Percentiles rank a stretch among this genome's conserved stretches.
Conservation (phyloP, 2,113 vertebrate species). For the western clawed frog (Xenopus tropicalis) region UCB_Xtro_10.0 CM004450.2:111000501-111001000, state of each 20-base stretch:
- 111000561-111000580: slow-evolving; percentile 71
- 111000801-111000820: slow-evolving; percentile 32
- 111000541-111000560: slow-evolving; percentile 64
- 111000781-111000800: slow-evolving; percentile 31
- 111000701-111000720: slow-evolving; percentile 26
- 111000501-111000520: slow-evolving; percentile 56
- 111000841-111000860: slow-evolving; percentile 19
- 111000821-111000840: slow-evolving; percentile 25
- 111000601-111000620: slow-evolving; percentile 47
- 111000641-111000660: slow-evolving; percentile 33
- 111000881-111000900: background rate
- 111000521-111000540: slow-evolving; percentile 64
- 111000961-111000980: background rate
- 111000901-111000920: slow-evolving; percentile 3
- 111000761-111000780: slow-evolving; percentile 44
- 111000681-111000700: slow-evolving; percentile 18
- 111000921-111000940: background rate
- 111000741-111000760: slow-evolving; percentile 11
- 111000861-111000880: background rate
- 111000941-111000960: background rate
- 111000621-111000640: slow-evolving; percentile 43
- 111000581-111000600: slow-evolving; percentile 69
- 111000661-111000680: slow-evolving; percentile 13
- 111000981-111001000: too few species aligned
- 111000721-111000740: slow-evolving; percentile 39